Evolutionary conservation across 2,888 invertebrate species (phyloP).

Genomic region (Pyrgus malvae): DNA sequence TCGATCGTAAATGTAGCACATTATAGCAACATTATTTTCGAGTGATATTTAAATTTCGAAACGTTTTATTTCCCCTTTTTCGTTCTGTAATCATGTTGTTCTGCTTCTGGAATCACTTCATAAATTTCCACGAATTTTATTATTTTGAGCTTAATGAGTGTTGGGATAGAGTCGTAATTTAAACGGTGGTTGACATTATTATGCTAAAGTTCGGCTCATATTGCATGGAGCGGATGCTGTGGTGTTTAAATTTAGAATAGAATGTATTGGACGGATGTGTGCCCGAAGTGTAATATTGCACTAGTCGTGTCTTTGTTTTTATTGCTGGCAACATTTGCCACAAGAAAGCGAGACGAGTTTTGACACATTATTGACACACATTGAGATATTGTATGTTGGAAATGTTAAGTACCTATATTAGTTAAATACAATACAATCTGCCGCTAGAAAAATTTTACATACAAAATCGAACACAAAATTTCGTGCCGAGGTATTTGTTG

Average conservation of each 20-base stretch:
- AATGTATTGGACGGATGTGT: slow-evolving; percentile 54
- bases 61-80: slow-evolving; percentile 47
- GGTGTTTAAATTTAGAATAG: slow-evolving; percentile 54
- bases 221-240: slow-evolving; percentile 52
- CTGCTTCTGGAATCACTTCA: slow-evolving; percentile 51
- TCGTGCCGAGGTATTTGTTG: too few relatives aligned
- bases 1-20: slow-evolving; percentile 8
- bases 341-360: slow-evolving; percentile 1
- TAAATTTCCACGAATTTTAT: slow-evolving; percentile 34
- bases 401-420: too few relatives aligned
- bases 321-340: slow-evolving; percentile 14
- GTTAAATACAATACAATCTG: too few relatives aligned
- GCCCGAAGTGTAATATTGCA: slow-evolving; percentile 59
- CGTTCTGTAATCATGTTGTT: slow-evolving; percentile 49
- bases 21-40: slow-evolving; percentile 46
- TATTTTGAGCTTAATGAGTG: slow-evolving; percentile 34
- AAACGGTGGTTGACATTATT: slow-evolving; percentile 34
- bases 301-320: slow-evolving; percentile 33
- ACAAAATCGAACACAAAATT: too few relatives aligned
- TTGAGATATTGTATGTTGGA: too few relatives aligned
- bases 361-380: slow-evolving; percentile 1
- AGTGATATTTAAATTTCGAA: slow-evolving; percentile 58
- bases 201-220: slow-evolving; percentile 49
- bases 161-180: slow-evolving; percentile 35
- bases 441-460: too few relatives aligned